Base-by-base conservation (phyloP, 2,797 vertebrate genomes). In the Hyperoplus lanceolatus region DNA sequence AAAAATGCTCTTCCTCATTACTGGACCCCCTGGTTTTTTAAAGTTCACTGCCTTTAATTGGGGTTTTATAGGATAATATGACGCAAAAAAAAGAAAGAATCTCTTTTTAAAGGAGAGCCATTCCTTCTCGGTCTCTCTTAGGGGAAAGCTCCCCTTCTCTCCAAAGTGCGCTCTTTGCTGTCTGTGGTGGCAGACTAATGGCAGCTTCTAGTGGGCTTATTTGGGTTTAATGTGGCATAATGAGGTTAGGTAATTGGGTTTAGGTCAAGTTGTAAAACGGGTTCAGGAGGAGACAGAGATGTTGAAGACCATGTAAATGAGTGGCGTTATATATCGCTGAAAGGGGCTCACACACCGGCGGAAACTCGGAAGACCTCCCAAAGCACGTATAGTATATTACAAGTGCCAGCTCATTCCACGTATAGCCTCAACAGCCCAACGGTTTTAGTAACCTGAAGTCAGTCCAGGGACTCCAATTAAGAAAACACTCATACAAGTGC, bases 181-280 rank as follows among this genome's bases (percentile, higher is more conserved):
- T 94, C 89, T 90, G 85, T 86, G 81, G 90, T 76, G 86, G 83
- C 92, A 91, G 91, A 94, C 89, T 94, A 95, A 95, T 93, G 88
- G 92, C 85, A 78, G 86, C 87, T 92, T 94, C 90, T 88, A 87
- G 81, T 90, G 87, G 90, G 90, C 92, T 95, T 95, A 94, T 95
- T 95, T 95, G 90, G 90, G 92, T 95, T 95, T 95, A 95, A 95
- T 95, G 94, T 94, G 93, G 92, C 93, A 93, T 96, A 96, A 95
- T 95, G 93, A 95, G 94, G 88, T 93, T 89, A 93, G 92, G 91
- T 95, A 95, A 96, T 94, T 95, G 93, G 92, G 92, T 94, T 94
- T 89, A 92, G 94, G 95, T 95, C 94, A 94, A 93, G 93, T 92
- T 94, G 93, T 95, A 95, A 94, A 94, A 94, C 93, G 92, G 94